A percentile compares a stretch with the other conserved stretches of the same genome.
These are phyloP conservation scores for Oophaga sylvatica DNA, from an alignment of 2,797 vertebrate species.

Conservation along the genomic window DNA sequence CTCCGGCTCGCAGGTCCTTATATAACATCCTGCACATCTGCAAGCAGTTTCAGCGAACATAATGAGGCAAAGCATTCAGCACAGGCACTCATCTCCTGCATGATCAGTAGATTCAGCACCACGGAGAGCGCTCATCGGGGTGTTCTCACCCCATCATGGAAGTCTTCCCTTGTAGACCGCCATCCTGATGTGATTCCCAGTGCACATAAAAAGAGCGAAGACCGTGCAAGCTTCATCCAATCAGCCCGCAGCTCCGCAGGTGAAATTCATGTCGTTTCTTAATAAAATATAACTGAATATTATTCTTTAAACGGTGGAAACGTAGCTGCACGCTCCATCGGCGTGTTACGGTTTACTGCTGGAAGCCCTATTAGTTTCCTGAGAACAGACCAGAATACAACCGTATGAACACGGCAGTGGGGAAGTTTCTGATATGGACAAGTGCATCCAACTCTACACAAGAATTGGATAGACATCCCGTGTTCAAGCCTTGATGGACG, in stretches of 20 bases:
- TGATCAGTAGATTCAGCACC: slow-evolving; percentile 32
- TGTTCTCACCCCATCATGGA: slow-evolving; percentile 5
- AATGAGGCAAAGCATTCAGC: slow-evolving; percentile 37
- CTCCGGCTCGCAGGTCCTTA: not conserved
- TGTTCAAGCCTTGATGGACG: not conserved
- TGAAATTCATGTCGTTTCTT: not conserved
- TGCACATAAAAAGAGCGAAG: slow-evolving; percentile 3
- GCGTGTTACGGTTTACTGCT: not conserved
- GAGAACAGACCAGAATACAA: not conserved
- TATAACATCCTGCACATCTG: slow-evolving; percentile 42
- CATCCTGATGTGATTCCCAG: not conserved
- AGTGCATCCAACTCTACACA: not conserved
- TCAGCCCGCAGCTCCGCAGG: too few species aligned
- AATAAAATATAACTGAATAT: slow-evolving; percentile 6
- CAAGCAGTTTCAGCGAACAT: slow-evolving; percentile 11
- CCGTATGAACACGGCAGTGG: too few species aligned
- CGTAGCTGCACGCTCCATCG: not conserved
- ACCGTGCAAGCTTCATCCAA: not conserved
- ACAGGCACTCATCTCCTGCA: not conserved
- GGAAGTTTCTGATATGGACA: too few species aligned
- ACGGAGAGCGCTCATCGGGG: slow-evolving; percentile 10
- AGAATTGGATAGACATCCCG: not conserved
- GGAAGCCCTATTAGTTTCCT: not conserved
- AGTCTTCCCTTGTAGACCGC: not conserved
- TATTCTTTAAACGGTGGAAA: not conserved